Conservation (phyloP, 2,888 invertebrate genomes). For the Drosophila gaucha region DNA sequence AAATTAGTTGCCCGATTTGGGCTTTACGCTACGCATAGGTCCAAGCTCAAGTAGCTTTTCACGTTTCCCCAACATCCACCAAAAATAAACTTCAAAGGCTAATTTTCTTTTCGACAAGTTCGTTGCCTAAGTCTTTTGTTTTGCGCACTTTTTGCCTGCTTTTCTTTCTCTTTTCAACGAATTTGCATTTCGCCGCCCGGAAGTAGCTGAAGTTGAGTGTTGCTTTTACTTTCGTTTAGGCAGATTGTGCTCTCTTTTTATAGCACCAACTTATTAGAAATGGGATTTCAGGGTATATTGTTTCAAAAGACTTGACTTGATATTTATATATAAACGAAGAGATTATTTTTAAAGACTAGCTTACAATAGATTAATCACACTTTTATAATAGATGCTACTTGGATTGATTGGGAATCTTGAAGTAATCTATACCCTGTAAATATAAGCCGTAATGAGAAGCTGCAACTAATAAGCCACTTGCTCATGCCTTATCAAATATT, state of each 20-base stretch:
- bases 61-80: slow-evolving; percentile 6
- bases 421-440: not conserved
- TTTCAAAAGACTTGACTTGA: not conserved
- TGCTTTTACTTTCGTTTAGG: slow-evolving; percentile 42
- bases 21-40: slow-evolving; percentile 18
- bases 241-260: slow-evolving; percentile 26
- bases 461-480: too few species aligned
- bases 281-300: not conserved
- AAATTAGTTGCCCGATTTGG: slow-evolving; percentile 26
- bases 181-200: slow-evolving; percentile 71
- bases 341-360: not conserved
- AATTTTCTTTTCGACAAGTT: slow-evolving; percentile 75
- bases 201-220: slow-evolving; percentile 51
- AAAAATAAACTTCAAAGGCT: slow-evolving; percentile 52
- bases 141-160: slow-evolving; percentile 12
- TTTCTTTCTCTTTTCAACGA: slow-evolving; percentile 42
- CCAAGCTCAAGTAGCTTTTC: slow-evolving; percentile 13
- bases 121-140: slow-evolving; percentile 69
- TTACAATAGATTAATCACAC: too few species aligned
- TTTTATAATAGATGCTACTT: not conserved
- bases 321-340: not conserved
- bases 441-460: too few species aligned
- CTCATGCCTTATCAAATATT: too few species aligned
- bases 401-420: not conserved
- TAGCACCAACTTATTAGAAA: not conserved